These are phyloP conservation scores for Scomber colias DNA, from an alignment of 2,113 vertebrate species.

Conservation along the genomic window DNA sequence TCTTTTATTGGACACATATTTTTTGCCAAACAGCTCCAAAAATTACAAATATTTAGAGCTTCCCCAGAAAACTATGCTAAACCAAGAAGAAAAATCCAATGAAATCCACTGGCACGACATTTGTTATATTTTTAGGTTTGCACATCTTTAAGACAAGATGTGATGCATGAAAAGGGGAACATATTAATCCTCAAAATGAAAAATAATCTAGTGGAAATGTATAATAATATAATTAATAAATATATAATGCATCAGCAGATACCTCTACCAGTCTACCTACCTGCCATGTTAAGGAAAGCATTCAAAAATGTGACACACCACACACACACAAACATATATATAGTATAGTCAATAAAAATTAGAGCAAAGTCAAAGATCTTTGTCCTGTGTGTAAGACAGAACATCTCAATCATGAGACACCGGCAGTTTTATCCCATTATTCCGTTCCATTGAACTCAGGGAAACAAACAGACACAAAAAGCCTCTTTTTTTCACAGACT, in stretches of 20 bases:
- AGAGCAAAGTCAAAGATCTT: conserved; percentile 11
- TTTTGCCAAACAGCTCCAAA: too few relatives aligned
- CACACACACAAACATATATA: background rate
- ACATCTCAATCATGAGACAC: conserved; percentile 37
- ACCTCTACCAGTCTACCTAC: background rate
- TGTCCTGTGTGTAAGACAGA: conserved; percentile 14
- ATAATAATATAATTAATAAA: background rate
- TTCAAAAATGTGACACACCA: background rate
- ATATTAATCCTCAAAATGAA: conserved; percentile 6
- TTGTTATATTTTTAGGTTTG: background rate
- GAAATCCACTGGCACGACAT: too few relatives aligned
- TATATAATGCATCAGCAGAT: background rate
- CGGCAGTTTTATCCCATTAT: conserved; percentile 66
- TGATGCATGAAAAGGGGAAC: background rate
- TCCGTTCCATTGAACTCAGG: conserved; percentile 71
- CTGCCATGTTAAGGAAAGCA: conserved; percentile 4
- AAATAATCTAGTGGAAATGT: background rate
- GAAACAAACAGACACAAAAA: conserved; percentile 60
- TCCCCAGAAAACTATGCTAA: background rate
- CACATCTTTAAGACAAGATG: background rate
- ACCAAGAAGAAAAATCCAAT: too few relatives aligned
- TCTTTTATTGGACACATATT: too few relatives aligned
- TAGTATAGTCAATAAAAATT: conserved; percentile 16
- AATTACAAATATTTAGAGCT: background rate
- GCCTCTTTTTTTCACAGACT: conserved; percentile 42